These are phyloP conservation scores for Platynereis dumerilii DNA, from an alignment of 2,888 invertebrate species.

Conservation along the genomic window DNA sequence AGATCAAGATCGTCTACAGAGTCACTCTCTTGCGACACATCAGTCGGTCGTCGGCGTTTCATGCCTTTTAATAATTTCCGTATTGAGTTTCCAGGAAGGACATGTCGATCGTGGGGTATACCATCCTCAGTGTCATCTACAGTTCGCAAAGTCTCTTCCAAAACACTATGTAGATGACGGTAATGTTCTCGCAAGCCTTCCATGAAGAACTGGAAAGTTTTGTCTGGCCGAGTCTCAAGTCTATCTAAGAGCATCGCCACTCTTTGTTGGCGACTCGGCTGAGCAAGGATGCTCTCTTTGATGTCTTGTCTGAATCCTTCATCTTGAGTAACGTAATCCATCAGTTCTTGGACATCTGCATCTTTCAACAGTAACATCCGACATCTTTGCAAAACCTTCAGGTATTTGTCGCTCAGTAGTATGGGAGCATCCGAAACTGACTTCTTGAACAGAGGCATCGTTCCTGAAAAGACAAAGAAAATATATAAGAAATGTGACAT, in stretches of 20 bases:
- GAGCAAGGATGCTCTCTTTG: slow-evolving; percentile 21
- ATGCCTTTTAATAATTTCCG: slow-evolving; percentile 23
- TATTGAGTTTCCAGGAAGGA: slow-evolving; percentile 35
- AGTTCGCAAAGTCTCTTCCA: slow-evolving; percentile 35
- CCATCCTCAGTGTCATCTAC: slow-evolving; percentile 30
- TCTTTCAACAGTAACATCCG: slow-evolving; percentile 37
- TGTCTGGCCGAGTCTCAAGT: slow-evolving; percentile 34
- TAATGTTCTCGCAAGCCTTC: slow-evolving; percentile 36
- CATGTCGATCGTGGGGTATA: slow-evolving; percentile 21
- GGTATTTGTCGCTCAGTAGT: slow-evolving; percentile 23
- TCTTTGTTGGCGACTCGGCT: slow-evolving; percentile 29
- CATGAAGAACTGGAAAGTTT: slow-evolving; percentile 34
- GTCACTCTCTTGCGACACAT: slow-evolving; percentile 19
- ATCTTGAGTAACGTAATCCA: slow-evolving; percentile 23
- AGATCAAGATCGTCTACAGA: slow-evolving; percentile 30
- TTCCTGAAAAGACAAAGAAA: neutral
- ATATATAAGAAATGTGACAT: neutral
- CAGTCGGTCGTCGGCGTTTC: slow-evolving; percentile 12
- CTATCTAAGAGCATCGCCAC: slow-evolving; percentile 35
- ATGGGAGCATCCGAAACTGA: slow-evolving; percentile 16
- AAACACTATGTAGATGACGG: slow-evolving; percentile 29
- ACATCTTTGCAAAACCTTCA: slow-evolving; percentile 36
- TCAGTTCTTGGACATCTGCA: slow-evolving; percentile 28
- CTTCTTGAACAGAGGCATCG: slow-evolving; percentile 26
- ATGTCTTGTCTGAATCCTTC: slow-evolving; percentile 32